These are phyloP conservation scores for Anthopleura xanthogrammica DNA, from an alignment of 92 coral and sea anemone genomes.

Conservation along the genomic window DNA sequence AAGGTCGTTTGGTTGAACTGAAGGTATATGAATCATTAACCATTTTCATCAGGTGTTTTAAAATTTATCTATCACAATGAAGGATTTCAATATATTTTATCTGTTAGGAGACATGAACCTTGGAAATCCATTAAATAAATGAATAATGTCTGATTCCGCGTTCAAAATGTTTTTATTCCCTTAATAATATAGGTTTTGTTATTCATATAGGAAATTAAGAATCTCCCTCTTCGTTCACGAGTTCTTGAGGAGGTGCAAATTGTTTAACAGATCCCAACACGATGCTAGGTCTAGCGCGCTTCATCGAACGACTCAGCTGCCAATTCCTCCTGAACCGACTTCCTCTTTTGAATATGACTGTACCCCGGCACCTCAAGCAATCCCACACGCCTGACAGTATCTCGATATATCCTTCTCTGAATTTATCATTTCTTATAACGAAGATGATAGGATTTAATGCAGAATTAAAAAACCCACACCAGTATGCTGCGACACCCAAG, in stretches of 20 bases:
- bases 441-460: constrained; percentile 77
- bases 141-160: no score
- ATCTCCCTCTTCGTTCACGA: constrained; percentile 21
- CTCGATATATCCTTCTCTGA: constrained; percentile 81
- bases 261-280: constrained; percentile 34
- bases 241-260: constrained; percentile 37
- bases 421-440: constrained; percentile 77
- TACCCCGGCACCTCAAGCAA: constrained; percentile 42
- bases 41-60: no score
- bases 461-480: constrained; percentile 87
- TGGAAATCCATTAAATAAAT: no score
- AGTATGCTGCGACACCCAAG: constrained; percentile 84
- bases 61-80: no score
- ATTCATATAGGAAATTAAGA: not conserved
- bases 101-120: no score
- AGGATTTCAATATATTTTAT: no score
- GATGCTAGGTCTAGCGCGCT: constrained; percentile 29
- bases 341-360: constrained; percentile 11
- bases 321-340: constrained; percentile 43
- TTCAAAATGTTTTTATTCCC: no score
- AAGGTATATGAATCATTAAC: no score
- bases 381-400: constrained; percentile 60
- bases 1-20: no score
- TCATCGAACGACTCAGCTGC: constrained; percentile 36
- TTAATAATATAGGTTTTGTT: no score